A percentile compares a stretch with the other conserved stretches of the same genome.
Evolutionary conservation across 2,797 vertebrate species (phyloP).

Genomic region (Leptatherina wallacei): DNA sequence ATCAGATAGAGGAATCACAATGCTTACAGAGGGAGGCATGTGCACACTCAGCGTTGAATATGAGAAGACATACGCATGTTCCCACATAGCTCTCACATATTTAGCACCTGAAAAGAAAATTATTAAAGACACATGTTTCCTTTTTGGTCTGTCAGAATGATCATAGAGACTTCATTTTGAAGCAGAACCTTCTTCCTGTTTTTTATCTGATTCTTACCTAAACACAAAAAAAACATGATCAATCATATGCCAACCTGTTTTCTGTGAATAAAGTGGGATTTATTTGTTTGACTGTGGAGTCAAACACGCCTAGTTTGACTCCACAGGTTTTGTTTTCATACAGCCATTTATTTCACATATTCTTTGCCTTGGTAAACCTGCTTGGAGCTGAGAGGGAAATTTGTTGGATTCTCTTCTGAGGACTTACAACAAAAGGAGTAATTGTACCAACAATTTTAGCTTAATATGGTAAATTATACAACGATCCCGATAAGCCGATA

Average conservation of each 20-base stretch:
- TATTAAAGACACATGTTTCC: background rate
- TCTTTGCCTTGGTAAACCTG: slow-evolving; percentile 13
- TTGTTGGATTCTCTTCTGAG: background rate
- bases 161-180: background rate
- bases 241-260: background rate
- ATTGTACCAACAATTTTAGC: slow-evolving; percentile 34
- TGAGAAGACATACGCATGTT: slow-evolving; percentile 1
- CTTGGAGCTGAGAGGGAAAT: slow-evolving; percentile 4
- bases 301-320: background rate
- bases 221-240: background rate
- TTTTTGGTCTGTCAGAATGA: background rate
- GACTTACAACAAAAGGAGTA: slow-evolving; percentile 10
- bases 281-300: too few species aligned
- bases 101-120: background rate
- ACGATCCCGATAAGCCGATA: slow-evolving; percentile 43
- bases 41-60: slow-evolving; percentile 41
- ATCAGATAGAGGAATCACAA: background rate
- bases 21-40: slow-evolving; percentile 34
- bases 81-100: background rate
- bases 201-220: background rate
- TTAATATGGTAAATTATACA: slow-evolving; percentile 48
- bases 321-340: background rate
- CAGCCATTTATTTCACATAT: background rate
- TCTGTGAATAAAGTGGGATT: too few species aligned
- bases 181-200: background rate